Percentiles rank a stretch among this genome's conserved stretches.
These are phyloP conservation scores for Chrysodeixis includens DNA, from an alignment of 2,888 invertebrate genomes.

Conservation along the genomic window DNA sequence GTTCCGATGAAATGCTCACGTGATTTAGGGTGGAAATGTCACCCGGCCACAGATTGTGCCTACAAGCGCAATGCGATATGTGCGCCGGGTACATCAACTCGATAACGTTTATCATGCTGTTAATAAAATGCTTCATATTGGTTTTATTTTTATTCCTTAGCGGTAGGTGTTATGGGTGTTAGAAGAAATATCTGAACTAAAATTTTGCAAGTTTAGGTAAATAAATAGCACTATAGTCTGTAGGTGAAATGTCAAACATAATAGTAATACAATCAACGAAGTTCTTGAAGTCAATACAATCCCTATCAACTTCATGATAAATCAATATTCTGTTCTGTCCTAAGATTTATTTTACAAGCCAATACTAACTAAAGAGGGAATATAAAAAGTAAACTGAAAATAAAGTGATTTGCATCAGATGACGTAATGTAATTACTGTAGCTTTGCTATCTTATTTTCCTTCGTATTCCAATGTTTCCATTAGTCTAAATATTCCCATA, in stretches of 20 bases:
- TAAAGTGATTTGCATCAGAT: not conserved
- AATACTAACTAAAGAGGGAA: too few relatives aligned
- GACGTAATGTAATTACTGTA: conserved; percentile 3
- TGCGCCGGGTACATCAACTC: conserved; percentile 5
- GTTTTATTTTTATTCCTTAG: not conserved
- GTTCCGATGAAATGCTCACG: conserved; percentile 68
- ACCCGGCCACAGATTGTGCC: conserved; percentile 51
- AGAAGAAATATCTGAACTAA: too few relatives aligned
- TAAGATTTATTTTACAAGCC: too few relatives aligned
- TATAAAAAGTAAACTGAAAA: not conserved
- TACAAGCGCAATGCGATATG: conserved; percentile 32
- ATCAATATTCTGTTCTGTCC: too few relatives aligned
- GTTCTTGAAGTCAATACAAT: too few relatives aligned
- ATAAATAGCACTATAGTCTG: too few relatives aligned
- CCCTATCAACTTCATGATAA: too few relatives aligned
- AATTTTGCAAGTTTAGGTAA: too few relatives aligned
- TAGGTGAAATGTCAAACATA: too few relatives aligned
- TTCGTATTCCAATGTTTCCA: not conserved
- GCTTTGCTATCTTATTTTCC: not conserved
- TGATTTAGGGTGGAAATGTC: conserved; percentile 74
- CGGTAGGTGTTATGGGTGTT: not conserved
- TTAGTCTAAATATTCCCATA: not conserved
- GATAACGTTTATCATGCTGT: conserved; percentile 8
- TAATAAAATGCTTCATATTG: conserved; percentile 1
- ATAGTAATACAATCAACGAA: too few relatives aligned